Evolutionary conservation across 2,797 vertebrate species (phyloP), one percentile per base, ranked within the genome.

Genomic region (Xiphophorus birchmanni): DNA sequence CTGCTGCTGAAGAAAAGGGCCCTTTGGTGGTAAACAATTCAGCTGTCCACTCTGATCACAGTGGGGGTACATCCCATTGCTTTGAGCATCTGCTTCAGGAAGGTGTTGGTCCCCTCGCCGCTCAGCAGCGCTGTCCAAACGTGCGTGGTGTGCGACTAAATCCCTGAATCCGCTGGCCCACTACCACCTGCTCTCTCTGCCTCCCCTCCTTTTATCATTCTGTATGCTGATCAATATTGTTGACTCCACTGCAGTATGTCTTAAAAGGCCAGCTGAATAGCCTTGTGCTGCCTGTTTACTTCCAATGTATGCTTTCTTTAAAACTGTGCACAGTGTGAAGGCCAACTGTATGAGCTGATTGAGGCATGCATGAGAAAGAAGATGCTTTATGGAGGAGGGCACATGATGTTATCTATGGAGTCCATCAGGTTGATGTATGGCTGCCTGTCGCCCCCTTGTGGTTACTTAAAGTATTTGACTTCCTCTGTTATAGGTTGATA

Each of bases 1-100:
- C 91, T 91, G 84, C 89, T 77, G 84, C 92, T 80, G 84, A 93
- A 94, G 93, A 95, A 95, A 95, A 93, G 91, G 89, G 82, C 87
- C 90, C 93, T 94, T 94, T 94, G 92, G 92, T 93, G 90, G 92
- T 90, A 94, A 94, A 95, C 94, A 95, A 94, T 95, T 94, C 94
- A 94, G 93, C 94, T 94, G 94, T 95, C 94, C 92, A 90, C 93
- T 95, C 91, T 85, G 92, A 95, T 94, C 94, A 95, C 94, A 93
- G 94, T 92, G 92, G 94, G 90, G 89, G 91, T 91, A 92, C 94
- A 93, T 95, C 94, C 93, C 93, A 90, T 91, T 86, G 91, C 94
- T 93, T 84, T 89, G 91, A 95, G 94, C 94, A 95, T 95, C 94
- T 95, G 94, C 87, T 93, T 91, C 18, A 79, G 91, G 88, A 87